A percentile compares a stretch with the other conserved stretches of the same genome.
These are phyloP conservation scores for Macrosoma leucophasiata DNA, from an alignment of 2,888 invertebrate genomes.

Conservation along the genomic window DNA sequence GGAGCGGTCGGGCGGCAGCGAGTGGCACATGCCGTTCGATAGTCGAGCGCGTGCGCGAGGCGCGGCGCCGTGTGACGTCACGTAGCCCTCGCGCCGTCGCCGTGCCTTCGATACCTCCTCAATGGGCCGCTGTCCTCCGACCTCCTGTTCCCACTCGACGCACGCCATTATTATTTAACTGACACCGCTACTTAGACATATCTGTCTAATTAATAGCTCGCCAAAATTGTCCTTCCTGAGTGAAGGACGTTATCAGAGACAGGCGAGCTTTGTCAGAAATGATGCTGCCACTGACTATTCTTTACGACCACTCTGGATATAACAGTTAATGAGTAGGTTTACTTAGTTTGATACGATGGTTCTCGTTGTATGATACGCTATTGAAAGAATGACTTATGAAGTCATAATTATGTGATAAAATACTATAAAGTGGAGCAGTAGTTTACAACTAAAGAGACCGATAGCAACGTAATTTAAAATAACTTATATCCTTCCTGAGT, in stretches of 20 bases:
- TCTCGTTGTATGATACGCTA: too few relatives aligned
- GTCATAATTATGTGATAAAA: too few relatives aligned
- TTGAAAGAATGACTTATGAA: too few relatives aligned
- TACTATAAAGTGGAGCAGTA: too few relatives aligned
- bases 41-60: conserved; percentile 65
- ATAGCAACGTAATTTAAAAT: too few relatives aligned
- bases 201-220: conserved; percentile 32
- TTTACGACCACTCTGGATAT: too few relatives aligned
- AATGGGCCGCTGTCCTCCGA: conserved; percentile 30
- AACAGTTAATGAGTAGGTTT: too few relatives aligned
- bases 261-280: too few relatives aligned
- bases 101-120: conserved; percentile 36
- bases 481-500: too few relatives aligned
- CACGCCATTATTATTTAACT: conserved; percentile 32
- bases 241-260: conserved; percentile 9
- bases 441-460: too few relatives aligned
- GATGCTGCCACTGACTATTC: too few relatives aligned
- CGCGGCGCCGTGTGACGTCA: conserved; percentile 56
- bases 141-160: conserved; percentile 23
- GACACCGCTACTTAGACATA: conserved; percentile 31
- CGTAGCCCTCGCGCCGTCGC: conserved; percentile 49
- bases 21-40: conserved; percentile 72
- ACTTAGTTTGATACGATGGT: too few relatives aligned
- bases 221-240: conserved; percentile 17
- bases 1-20: conserved; percentile 58